phyloP scores from a whole-genome alignment of 2,888 invertebrate species.

The Scotopteryx bipunctaria region DNA sequence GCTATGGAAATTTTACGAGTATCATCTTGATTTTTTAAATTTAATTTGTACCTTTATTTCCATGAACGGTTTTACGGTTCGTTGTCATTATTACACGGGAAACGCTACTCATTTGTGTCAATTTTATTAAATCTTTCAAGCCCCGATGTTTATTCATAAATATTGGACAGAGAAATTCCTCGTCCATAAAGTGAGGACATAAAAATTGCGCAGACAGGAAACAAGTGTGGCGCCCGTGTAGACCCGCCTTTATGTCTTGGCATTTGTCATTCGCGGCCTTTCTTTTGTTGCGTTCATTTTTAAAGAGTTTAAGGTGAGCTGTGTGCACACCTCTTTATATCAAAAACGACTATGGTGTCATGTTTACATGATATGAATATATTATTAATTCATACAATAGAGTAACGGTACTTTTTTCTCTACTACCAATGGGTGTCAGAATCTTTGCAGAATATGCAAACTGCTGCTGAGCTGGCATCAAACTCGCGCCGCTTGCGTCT shows the following conservation, averaged over 20 bases:
- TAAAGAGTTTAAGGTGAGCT: not conserved
- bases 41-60: too few relatives aligned
- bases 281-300: slow-evolving; percentile 5
- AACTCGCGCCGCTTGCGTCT: too few relatives aligned
- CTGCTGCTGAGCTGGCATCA: too few relatives aligned
- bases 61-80: not conserved
- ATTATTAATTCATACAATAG: too few relatives aligned
- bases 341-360: not conserved
- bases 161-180: slow-evolving; percentile 12
- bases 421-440: too few relatives aligned
- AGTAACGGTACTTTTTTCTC: too few relatives aligned
- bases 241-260: slow-evolving; percentile 52
- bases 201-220: slow-evolving; percentile 60
- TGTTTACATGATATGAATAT: too few relatives aligned
- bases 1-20: too few relatives aligned
- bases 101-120: not conserved
- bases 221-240: slow-evolving; percentile 61
- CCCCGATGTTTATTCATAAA: slow-evolving; percentile 10
- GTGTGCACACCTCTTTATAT: slow-evolving; percentile 4
- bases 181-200: slow-evolving; percentile 47
- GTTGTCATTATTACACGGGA: not conserved
- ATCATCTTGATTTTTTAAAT: too few relatives aligned
- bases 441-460: too few relatives aligned
- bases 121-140: not conserved
- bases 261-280: slow-evolving; percentile 53